Evolutionary conservation across 2,797 vertebrate species (phyloP), one percentile per base, ranked within the genome.

Genomic region (Galago senegalensis): DNA sequence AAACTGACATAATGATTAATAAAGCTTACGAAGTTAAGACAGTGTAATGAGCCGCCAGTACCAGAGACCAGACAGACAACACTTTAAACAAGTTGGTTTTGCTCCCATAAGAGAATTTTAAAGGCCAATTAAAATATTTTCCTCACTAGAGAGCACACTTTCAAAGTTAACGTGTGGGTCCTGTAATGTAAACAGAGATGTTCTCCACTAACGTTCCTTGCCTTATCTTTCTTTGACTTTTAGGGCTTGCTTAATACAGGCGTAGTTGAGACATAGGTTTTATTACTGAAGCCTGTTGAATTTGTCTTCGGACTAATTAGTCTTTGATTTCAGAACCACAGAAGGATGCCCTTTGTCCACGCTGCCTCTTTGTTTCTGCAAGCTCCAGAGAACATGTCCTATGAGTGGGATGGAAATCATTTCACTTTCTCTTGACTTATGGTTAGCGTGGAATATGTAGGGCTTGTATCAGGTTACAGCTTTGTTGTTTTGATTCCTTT

Each of bases 81-180:
- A 77, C 73, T 97, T 97, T 97, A 98, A 63, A 49, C 96, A 96
- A 7, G 7, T 95, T 92, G 87, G 92, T 96, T 97, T 93, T 96
- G 27, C 79, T 81, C 88, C 90, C 97, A 96, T 95, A 94, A 93
- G 96, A 97, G 93, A 96, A 95, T 92, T 87, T 2, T 91, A 92
- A 97, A 96, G 96, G 91, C 97, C 97, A 98, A 97, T 98, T 97
- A 98, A 98, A 98, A 97, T 97, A 97, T 97, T 98, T 98, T 97
- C 94, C 93, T 93, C 92, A 91, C 69, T 65, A 91, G 91, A 97
- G 97, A 85, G 69, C 76, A 69, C 97, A 95, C 98, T 98, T 97
- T 98, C 98, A 97, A 97, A 98, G 94, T 94, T 96, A 91, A 82
- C 21, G 2, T 75, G 37, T 80, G 63, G 25, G 65, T 88, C 40